phyloP scores from a whole-genome alignment of 2,888 invertebrate species.

The Eupelmus urozonus region DNA sequence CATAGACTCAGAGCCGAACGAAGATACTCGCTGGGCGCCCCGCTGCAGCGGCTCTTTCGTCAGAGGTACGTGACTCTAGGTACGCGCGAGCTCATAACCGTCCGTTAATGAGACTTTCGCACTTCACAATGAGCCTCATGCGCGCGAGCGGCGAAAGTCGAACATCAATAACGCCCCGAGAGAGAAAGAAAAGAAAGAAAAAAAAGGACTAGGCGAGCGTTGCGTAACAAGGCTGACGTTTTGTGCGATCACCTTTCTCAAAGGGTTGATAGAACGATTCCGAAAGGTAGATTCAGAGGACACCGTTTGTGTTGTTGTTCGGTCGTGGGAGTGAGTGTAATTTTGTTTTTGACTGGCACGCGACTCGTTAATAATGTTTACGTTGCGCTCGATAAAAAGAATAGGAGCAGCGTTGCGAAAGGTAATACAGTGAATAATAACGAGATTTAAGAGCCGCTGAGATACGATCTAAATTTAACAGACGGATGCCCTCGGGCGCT shows the following conservation, averaged over 20 bases:
- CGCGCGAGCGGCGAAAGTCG: slow-evolving; percentile 54
- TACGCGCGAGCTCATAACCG: slow-evolving; percentile 21
- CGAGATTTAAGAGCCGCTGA: background rate
- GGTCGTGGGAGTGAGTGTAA: background rate
- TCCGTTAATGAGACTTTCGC: slow-evolving; percentile 58
- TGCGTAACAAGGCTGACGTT: background rate
- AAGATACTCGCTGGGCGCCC: slow-evolving; percentile 29
- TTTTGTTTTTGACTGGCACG: background rate
- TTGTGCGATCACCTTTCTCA: background rate
- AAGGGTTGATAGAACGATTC: too few species aligned
- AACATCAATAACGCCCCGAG: slow-evolving; percentile 51
- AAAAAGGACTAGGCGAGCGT: background rate
- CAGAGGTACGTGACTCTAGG: slow-evolving; percentile 38
- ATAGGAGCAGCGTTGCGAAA: background rate
- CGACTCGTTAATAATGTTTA: background rate
- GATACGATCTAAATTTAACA: slow-evolving; percentile 30
- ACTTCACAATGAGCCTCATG: slow-evolving; percentile 51
- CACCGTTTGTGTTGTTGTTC: background rate
- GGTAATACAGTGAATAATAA: slow-evolving; percentile 28
- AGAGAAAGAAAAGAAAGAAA: background rate
- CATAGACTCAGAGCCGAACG: too few species aligned
- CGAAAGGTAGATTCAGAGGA: background rate
- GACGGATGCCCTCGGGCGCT: slow-evolving; percentile 2
- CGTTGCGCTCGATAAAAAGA: slow-evolving; percentile 1
- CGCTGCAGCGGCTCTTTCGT: slow-evolving; percentile 42